Evolutionary conservation across 2,113 vertebrate species (phyloP).

Genomic region (Lepus timidus): DNA sequence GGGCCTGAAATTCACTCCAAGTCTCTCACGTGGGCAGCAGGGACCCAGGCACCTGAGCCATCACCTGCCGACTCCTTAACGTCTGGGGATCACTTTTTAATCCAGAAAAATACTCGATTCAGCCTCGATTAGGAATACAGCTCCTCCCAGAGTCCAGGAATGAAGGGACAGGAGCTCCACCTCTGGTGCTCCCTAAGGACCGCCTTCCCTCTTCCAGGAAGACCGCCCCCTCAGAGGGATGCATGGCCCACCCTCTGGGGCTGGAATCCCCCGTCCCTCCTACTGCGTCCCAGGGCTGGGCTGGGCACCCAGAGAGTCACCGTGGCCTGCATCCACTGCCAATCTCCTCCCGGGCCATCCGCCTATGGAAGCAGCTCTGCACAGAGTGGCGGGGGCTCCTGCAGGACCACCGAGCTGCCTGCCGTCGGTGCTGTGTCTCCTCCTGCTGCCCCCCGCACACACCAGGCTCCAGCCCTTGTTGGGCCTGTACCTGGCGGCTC

Average conservation of each 20-base stretch:
- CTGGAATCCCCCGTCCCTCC: no score
- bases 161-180: fast-evolving
- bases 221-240: fast-evolving
- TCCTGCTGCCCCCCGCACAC: neutral
- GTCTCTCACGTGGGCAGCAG: no score
- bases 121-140: no score
- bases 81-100: neutral
- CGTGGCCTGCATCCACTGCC: fast-evolving
- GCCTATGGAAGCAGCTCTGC: no score
- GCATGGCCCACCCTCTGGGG: neutral
- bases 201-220: fast-evolving
- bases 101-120: neutral
- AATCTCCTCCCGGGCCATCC: neutral
- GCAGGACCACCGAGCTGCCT: fast-evolving
- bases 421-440: neutral
- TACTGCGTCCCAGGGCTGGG: neutral
- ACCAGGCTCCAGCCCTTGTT: fast-evolving
- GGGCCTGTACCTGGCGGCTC: neutral
- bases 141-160: neutral
- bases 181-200: fast-evolving
- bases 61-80: no score
- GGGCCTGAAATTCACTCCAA: no score
- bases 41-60: no score
- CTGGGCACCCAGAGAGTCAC: no score
- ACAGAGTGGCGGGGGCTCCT: fast-evolving